Evolutionary conservation across 2,888 invertebrate species (phyloP), one percentile per base, ranked within the genome.

Genomic region (Neocrepidodera transversa): DNA sequence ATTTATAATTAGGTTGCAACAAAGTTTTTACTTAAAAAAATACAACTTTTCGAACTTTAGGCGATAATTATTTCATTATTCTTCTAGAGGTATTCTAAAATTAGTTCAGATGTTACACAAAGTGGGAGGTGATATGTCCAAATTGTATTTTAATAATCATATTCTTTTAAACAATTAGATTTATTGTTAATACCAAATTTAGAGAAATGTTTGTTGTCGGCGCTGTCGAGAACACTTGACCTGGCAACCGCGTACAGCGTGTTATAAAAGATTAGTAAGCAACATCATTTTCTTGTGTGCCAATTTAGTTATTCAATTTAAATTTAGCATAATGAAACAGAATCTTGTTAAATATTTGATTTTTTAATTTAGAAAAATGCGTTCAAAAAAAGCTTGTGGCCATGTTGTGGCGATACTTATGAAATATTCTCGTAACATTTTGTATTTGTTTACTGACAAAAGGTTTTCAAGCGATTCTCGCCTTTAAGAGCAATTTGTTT

Each of bases 371-470:
- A 38, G 7, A 36, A 36, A 17, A 17, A 17, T 17, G 5, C n/a
- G n/a, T n/a, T n/a, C n/a, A n/a, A n/a, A n/a, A n/a, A n/a, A n/a
- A n/a, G n/a, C n/a, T n/a, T 18, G 13, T 35, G 30, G 38, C 40
- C 42, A 23, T 38, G 54, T 49, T 40, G 36, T 35, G 45, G 35
- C 52, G 43, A 43, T 42, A 32, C 30, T 68, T 69, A 71, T 67
- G 69, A 73, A 68, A 71, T 68, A 68, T 68, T 66, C 66, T 65
- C 67, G 68, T 68, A 71, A 70, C 69, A 69, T 74, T 74, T 71
- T 73, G 73, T 83, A 84, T 84, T 85, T 85, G 85, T 85, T 85
- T 85, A 85, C 84, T 81, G 80, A 81, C 72, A 69, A 28, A 71
- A 74, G 79, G 73, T 74, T 52, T 52, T 72, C 71, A 71, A 73